phyloP scores from a whole-genome alignment of 35 echinoderm and acorn worm genomes.

The Heliocidaris erythrogramma region DNA sequence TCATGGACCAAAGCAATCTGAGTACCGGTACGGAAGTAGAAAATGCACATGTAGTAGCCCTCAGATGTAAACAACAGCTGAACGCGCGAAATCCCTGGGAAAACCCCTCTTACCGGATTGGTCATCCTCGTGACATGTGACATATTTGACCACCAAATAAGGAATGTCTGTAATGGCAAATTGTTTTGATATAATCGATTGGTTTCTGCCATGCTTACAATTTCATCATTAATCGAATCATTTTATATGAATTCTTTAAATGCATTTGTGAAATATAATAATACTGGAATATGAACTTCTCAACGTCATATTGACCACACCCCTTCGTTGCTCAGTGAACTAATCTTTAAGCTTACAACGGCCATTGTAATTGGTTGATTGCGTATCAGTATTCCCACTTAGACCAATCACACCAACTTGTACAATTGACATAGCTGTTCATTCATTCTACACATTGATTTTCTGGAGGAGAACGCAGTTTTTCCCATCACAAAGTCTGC shows the following conservation, averaged over 20 bases:
- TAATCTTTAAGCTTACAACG: neutral
- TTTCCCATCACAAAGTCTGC: no score
- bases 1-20: no score
- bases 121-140: constrained; percentile 21
- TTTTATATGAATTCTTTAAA: neutral
- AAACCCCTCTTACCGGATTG: constrained; percentile 22
- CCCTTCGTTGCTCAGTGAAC: no score
- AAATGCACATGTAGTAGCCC: neutral
- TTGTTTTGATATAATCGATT: neutral
- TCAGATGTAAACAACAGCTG: constrained; percentile 15
- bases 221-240: neutral
- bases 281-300: no score
- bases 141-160: neutral
- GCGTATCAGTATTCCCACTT: neutral
- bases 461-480: neutral
- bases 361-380: neutral
- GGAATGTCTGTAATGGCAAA: neutral
- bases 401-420: neutral
- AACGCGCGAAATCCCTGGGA: constrained; percentile 42
- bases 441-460: neutral
- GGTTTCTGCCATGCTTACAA: neutral
- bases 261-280: neutral
- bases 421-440: neutral
- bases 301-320: no score
- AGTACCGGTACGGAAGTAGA: neutral